A percentile compares a stretch with the other conserved stretches of the same genome.
Conservation (phyloP, 2,797 vertebrate species). For the Coccyzus lansbergi region DNA sequence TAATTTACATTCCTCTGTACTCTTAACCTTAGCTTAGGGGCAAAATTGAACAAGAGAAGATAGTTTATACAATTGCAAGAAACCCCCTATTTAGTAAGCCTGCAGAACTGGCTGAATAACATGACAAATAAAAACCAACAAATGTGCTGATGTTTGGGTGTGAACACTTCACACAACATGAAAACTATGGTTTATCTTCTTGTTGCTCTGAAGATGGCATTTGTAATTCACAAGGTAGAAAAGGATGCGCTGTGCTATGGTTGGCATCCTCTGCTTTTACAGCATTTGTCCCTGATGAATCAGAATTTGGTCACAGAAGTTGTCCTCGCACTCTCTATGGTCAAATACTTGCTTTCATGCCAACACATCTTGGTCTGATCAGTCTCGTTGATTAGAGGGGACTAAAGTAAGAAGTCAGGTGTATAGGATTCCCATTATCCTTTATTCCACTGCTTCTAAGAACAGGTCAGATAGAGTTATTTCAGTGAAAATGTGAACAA, state of each 20-base stretch:
- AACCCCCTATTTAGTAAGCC: not conserved
- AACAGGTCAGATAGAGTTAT: constrained; percentile 70
- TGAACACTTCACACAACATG: not conserved
- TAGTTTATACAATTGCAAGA: not conserved
- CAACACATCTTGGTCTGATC: constrained; percentile 75
- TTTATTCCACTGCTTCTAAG: constrained; percentile 44
- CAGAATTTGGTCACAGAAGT: constrained; percentile 21
- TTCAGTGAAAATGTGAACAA: constrained; percentile 70
- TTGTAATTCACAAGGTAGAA: not conserved
- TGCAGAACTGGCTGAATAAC: not conserved
- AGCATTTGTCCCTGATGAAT: not conserved
- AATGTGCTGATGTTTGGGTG: not conserved
- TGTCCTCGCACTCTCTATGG: not conserved
- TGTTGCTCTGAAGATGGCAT: not conserved
- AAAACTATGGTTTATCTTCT: not conserved
- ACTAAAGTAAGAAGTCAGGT: constrained; percentile 61
- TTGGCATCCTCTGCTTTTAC: constrained; percentile 14
- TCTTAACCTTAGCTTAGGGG: not conserved
- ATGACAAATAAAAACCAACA: not conserved
- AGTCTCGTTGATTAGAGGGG: constrained; percentile 72
- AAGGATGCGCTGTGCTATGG: not conserved
- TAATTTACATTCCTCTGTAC: not conserved
- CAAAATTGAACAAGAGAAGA: not conserved
- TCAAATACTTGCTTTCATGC: constrained; percentile 36
- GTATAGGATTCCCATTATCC: constrained; percentile 74